Evolutionary conservation across 2,888 invertebrate species (phyloP), one percentile per base, ranked within the genome.

Genomic region (Cheilosia scutellata): DNA sequence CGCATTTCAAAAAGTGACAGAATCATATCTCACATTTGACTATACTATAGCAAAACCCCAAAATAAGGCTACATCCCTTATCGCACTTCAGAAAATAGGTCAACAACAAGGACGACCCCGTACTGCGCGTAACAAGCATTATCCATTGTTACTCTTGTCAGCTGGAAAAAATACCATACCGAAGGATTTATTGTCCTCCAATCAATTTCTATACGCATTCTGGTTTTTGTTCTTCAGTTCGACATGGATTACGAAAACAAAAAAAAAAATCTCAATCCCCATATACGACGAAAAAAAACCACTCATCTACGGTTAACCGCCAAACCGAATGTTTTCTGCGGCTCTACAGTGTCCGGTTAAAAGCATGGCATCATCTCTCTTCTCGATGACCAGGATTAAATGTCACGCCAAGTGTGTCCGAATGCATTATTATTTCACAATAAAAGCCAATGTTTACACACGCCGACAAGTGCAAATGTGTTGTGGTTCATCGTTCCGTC

Each of bases 381-480:
- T 70, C 55, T 70, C 60, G 27, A 62, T 63, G 49, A 57, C 76
- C 57, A 16, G 82, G 86, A 86, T 82, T 82, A 86, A 82, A 82
- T 77, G 72, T 82, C 76, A 77, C 82, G 58, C 86, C 76, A 76
- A 86, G 76, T 82, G 82, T 82, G 68, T 77, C 70, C 58, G 77
- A 72, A 82, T 82, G 82, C 76, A 86, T 86, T 77, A 82, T 86
- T 86, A 86, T 86, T 86, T 82, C 55, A 82, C 72, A 86, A 77
- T 63, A 77, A 77, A 80, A 76, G 16, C 75, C 70, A 25, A 68
- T 74, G 78, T 78, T 68, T 68, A 83, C 78, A 83, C 63, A 55
- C 37, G 55, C 51, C 78, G 74, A 68, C 74, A 74, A 78, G 78
- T 78, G 68, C 74, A 62, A 55, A 47, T 44, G 53, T 55, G 51